Base-by-base conservation (phyloP, 2,113 vertebrate species). In the Cnemophilus loriae region DNA sequence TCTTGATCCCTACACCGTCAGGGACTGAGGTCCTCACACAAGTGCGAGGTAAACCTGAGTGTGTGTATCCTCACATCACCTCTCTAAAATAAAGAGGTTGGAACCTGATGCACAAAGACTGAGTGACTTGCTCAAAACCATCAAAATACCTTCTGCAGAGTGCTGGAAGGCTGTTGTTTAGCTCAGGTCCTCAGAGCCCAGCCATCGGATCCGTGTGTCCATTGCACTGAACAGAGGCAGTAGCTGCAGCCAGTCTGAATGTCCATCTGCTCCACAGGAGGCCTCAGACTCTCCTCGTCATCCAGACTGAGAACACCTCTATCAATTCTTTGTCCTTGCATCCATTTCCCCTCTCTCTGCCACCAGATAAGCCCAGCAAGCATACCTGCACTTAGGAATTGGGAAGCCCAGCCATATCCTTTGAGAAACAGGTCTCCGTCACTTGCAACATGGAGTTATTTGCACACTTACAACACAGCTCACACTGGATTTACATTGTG, bases 181-280 rank as follows among this genome's bases (percentile, higher is more conserved):
- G 32, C 46, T 80, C 55, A 70, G 17, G 6, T 50, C 26, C 32
- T 69, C 44, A 32, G 30, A 44, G 8, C 20, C 22, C n/a, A 71
- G 21, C 6, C 27, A 27, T 6, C 2, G 1, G 16, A 15, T 71
- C n/a, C 26, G 3, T 26, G 7, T 21, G 24, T 27, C 16, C n/a
- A 7, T 17, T 27, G 30, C 50, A 11, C 21, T 32, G 47, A 63
- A 23, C 21, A 44, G 19, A 88, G 9, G 7, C 21, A 10, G 33
- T 9, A 86, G 3, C 30, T 83, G 35, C 41, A 79, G 19, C 15
- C 28, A 17, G 17, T 8, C 35, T 76, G 83, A 68, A 68, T 0
- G 1, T 13, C 28, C 18, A 0, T 8, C 11, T 19, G 18, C 8
- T 41, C 30, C 60, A 28, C 33, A 50, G 44, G 42, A 68, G 18